These are phyloP conservation scores for Drosophila baimaii DNA, from an alignment of 1,140 invertebrate genomes.

Conservation along the genomic window DNA sequence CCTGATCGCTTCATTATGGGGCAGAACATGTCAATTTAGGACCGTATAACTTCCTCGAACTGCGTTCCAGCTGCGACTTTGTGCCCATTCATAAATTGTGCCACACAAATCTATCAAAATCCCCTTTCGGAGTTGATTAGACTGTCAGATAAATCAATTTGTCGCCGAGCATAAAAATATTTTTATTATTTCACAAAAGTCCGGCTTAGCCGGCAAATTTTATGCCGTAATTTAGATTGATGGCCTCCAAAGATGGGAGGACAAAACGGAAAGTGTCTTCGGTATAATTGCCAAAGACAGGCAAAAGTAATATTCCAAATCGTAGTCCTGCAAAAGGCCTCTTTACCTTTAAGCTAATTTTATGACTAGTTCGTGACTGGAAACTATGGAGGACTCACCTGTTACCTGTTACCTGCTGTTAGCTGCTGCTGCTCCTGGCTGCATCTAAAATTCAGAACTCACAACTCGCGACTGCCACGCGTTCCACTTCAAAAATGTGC, in stretches of 20 bases:
- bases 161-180: conserved; percentile 71
- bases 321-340: conserved; percentile 27
- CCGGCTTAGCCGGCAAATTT: conserved; percentile 43
- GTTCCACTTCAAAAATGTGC: conserved; percentile 48
- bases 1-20: conserved; percentile 76
- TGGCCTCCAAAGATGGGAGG: conserved; percentile 37
- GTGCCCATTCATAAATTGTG: conserved; percentile 58
- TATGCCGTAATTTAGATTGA: conserved; percentile 72
- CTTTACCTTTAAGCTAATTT: conserved; percentile 51
- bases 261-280: conserved; percentile 53
- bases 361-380: conserved; percentile 72
- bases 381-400: conserved; percentile 50
- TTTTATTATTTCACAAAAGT: conserved; percentile 60
- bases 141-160: conserved; percentile 74
- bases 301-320: conserved; percentile 22
- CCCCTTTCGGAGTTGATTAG: conserved; percentile 45
- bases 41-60: conserved; percentile 32
- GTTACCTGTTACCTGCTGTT: conserved; percentile 47
- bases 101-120: conserved; percentile 63
- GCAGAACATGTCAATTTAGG: conserved; percentile 72
- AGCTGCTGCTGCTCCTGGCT: conserved; percentile 33
- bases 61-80: conserved; percentile 56
- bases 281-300: conserved; percentile 54
- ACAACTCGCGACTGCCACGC: conserved; percentile 49
- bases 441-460: conserved; percentile 43